Base-by-base conservation (phyloP, 2,797 vertebrate genomes). In the Rhinichthys osculus region DNA sequence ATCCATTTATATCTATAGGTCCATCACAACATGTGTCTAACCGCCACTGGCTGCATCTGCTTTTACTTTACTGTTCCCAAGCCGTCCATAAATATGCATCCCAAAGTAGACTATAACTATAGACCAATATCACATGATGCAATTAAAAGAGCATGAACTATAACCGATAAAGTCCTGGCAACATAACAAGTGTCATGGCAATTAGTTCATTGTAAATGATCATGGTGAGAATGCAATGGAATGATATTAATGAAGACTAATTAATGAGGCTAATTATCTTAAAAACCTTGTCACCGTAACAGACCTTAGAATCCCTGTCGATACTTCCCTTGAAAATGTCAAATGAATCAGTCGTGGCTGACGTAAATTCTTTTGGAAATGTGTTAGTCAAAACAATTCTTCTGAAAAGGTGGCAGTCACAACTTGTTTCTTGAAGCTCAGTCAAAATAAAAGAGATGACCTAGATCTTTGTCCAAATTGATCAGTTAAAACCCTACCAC, bases 241-340 rank as follows among this genome's bases (percentile, higher is more conserved):
- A 78, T 79, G 13, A 62, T 44, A 35, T 78, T 85, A 78, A 85
- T 47, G 64, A 78, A 85, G 50, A 71, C 50, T 66, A 81, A 71
- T 78, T 54, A 59, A 67, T 47, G 11, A 47, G 59, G 35, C 64
- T 78, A 71, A 85, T 78, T 84, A 71, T 44, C 19, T 83, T 83
- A 52, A 52, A 77, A 67, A n/a, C 59, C 5, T 35, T 1, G 30
- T 67, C 71, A 52, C 72, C 6, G 0, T 7, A n/a, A 47, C 50
- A 35, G 57, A 76, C 71, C 42, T 74, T 66, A 66, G 35, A 83
- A 83, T 62, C 44, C 82, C 82, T 66, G 74, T 66, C 3, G 8
- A 23, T 27, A 40, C 42, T 38, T 74, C 30, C 23, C 72, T 30
- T 62, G 59, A 19, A 83, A 83, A 83, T 83, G 82, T 77, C 82